Conservation (phyloP, 37 sponge, comb jelly and placozoan genomes). For the Cladorhizidae sp. region DNA sequence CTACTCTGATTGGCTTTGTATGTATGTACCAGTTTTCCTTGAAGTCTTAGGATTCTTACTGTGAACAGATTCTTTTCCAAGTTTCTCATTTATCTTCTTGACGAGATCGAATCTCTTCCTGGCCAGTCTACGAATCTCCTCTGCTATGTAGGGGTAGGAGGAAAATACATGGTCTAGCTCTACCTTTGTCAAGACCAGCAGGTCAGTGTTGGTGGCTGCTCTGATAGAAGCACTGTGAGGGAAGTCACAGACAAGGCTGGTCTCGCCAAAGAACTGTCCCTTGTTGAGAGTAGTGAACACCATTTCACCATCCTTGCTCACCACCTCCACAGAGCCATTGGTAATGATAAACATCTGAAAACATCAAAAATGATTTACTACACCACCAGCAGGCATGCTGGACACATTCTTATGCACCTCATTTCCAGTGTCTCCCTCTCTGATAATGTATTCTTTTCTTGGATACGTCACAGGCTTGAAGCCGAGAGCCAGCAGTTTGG, state of each 20-base stretch:
- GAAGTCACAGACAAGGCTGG: constrained; percentile 58
- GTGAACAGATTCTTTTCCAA: constrained; percentile 33
- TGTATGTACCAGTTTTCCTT: constrained; percentile 22
- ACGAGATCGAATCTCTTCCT: constrained; percentile 49
- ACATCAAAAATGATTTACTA: not conserved
- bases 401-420: constrained; percentile 33
- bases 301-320: constrained; percentile 59
- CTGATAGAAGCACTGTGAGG: constrained; percentile 73
- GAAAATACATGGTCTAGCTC: constrained; percentile 68
- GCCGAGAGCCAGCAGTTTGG: constrained; percentile 75
- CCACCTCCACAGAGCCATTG: constrained; percentile 75
- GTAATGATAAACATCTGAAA: constrained; percentile 83
- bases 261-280: constrained; percentile 88
- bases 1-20: not conserved
- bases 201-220: constrained; percentile 76
- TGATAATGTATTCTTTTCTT: constrained; percentile 71
- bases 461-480: constrained; percentile 75
- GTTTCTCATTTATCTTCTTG: constrained; percentile 49
- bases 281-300: constrained; percentile 66
- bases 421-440: constrained; percentile 81
- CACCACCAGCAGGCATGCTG: not conserved
- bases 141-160: constrained; percentile 68
- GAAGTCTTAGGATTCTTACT: constrained; percentile 35
- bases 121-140: constrained; percentile 75
- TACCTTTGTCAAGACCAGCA: constrained; percentile 73